Base-by-base conservation (phyloP, 2,797 vertebrate species). In the Lophotriccus pileatus region DNA sequence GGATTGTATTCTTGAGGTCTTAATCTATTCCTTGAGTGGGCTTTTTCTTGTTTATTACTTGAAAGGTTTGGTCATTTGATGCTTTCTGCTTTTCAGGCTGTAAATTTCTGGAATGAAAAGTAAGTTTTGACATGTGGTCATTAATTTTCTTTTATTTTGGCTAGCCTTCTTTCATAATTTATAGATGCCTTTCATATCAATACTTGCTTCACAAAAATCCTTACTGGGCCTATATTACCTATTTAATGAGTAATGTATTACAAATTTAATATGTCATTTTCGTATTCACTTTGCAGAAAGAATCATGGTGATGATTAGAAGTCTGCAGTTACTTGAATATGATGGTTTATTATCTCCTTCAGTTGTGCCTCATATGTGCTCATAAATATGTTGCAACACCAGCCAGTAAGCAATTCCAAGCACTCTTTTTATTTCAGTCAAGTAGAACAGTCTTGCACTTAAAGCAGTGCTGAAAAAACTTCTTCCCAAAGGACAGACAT, bases 311-410 rank as follows among this genome's bases (percentile, higher is more conserved):
- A 67, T 52, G 12, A 49, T 58, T 58, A 60, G 6, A 56, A 80
- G 5, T 36, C 30, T 59, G 30, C n/a, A 56, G 6, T 39, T 43
- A 46, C 23, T 50, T 84, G 30, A 60, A 19, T 36, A 50, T 50
- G 19, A 34, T 14, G 10, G 41, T 58, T 75, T 83, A n/a, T 80
- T 59, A n/a, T 53, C 25, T 64, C 13, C 27, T 89, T 60, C 49
- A 39, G 2, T 67, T 63, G 66, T 70, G 30, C 41, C 28, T 82
- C 7, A 19, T n/a, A 11, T 3, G 0, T 56, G 41, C 8, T 53
- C 16, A 53, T 14, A 69, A 76, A 47, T 46, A 41, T 1, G 4
- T 83, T 84, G 49, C 7, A 39, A 5, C 0, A 0, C 25, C 32
- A 79, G 53, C 12, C 24, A 50, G 6, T 43, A 84, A 44, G 60